phyloP scores from a whole-genome alignment of 2,113 vertebrate species.

The Todiramphus saurophagus region DNA sequence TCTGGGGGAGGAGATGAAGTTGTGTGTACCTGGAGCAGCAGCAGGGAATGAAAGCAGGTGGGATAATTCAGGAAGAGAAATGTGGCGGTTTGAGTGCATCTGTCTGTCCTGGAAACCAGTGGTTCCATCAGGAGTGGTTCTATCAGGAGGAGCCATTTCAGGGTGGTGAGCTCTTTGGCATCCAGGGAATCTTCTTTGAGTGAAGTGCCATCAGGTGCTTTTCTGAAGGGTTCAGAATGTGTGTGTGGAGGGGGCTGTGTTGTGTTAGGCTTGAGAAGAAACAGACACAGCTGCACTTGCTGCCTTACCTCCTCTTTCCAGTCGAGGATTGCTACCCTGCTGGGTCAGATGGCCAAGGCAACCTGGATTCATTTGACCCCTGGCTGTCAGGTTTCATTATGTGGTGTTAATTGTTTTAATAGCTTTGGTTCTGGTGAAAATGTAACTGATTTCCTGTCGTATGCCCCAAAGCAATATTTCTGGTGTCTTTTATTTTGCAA shows the following conservation, averaged over 20 bases:
- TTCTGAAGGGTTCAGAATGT: neutral
- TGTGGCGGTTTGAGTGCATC: neutral
- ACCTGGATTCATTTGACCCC: neutral
- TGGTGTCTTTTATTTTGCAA: neutral
- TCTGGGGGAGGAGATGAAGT: neutral
- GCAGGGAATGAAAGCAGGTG: neutral
- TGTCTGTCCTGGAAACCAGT: neutral
- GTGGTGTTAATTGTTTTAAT: neutral
- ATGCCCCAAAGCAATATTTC: neutral
- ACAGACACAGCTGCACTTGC: neutral
- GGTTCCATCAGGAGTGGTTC: neutral
- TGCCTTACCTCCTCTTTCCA: neutral
- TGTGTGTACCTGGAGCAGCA: neutral
- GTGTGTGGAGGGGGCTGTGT: neutral
- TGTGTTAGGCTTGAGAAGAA: neutral
- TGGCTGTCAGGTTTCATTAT: neutral
- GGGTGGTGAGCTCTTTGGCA: neutral
- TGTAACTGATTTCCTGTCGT: neutral
- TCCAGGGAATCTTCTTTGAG: neutral
- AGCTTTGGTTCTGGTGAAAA: neutral
- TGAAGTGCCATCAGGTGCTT: neutral
- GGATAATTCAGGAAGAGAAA: neutral
- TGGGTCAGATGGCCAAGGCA: neutral
- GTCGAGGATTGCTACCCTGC: neutral
- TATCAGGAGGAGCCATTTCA: neutral